Evolutionary conservation across 2,113 vertebrate species (phyloP).

Genomic region (Brevimyrus niger): DNA sequence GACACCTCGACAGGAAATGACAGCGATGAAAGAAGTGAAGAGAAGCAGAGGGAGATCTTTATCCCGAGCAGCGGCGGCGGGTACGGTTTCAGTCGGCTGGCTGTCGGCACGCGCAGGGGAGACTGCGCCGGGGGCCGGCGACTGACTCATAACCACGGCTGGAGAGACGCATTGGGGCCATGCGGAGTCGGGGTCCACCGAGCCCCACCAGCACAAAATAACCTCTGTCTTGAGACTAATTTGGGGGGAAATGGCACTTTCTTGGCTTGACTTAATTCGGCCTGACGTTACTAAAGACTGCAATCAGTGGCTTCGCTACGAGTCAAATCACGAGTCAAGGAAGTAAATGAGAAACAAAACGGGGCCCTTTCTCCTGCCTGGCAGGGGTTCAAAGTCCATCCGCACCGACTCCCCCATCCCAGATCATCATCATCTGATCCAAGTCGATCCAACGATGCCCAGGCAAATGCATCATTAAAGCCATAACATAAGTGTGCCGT

Average conservation of each 20-base stretch:
- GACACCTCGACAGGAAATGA: neutral
- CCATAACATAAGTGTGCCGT: neutral
- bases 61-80: slow-evolving; percentile 39
- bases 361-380: neutral
- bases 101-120: slow-evolving; percentile 63
- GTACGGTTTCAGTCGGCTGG: slow-evolving; percentile 51
- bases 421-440: neutral
- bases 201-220: slow-evolving; percentile 67
- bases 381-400: neutral
- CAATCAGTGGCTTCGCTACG: slow-evolving; percentile 64
- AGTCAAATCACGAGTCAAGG: slow-evolving; percentile 63
- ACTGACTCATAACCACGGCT: slow-evolving; percentile 28
- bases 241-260: slow-evolving; percentile 63
- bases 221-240: slow-evolving; percentile 54
- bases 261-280: slow-evolving; percentile 62
- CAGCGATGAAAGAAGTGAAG: slow-evolving; percentile 12
- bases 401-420: neutral
- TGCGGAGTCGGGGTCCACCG: slow-evolving; percentile 61
- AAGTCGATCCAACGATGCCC: neutral
- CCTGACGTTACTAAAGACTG: slow-evolving; percentile 68
- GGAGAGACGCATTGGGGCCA: slow-evolving; percentile 35
- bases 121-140: slow-evolving; percentile 59
- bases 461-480: neutral
- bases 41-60: slow-evolving; percentile 42
- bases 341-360: slow-evolving; percentile 45